Conservation (phyloP, 35 echinoderm and acorn worm genomes). For the Lytechinus pictus region DNA sequence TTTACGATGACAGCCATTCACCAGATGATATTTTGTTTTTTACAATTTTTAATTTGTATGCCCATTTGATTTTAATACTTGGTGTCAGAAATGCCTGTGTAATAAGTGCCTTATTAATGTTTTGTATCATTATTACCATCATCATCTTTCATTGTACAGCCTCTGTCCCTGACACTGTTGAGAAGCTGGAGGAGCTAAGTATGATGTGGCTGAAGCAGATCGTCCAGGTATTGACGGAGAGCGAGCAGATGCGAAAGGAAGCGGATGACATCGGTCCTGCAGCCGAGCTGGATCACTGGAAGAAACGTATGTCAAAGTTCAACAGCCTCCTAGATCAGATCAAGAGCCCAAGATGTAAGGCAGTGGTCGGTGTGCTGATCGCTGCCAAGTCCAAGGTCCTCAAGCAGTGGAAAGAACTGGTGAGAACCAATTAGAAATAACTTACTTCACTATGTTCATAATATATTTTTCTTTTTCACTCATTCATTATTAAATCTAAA, state of each 20-base stretch:
- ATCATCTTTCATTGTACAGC: constrained; percentile 47
- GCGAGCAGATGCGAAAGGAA: constrained; percentile 99
- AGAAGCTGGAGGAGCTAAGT: constrained; percentile 93
- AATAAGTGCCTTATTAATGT: too few species aligned
- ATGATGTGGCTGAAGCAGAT: constrained; percentile 95
- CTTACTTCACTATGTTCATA: not conserved
- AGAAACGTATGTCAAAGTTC: constrained; percentile 97
- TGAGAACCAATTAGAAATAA: constrained; percentile 25
- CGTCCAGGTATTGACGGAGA: constrained; percentile 96
- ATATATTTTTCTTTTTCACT: too few species aligned
- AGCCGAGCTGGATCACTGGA: constrained; percentile 99
- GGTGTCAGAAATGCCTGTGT: too few species aligned
- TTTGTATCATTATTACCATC: too few species aligned
- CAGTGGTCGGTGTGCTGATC: constrained; percentile 90
- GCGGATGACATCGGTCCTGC: constrained; percentile 97
- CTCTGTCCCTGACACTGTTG: constrained; percentile 90
- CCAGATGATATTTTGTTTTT: too few species aligned
- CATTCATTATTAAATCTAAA: too few species aligned
- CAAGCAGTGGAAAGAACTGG: constrained; percentile 97
- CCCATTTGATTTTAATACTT: too few species aligned
- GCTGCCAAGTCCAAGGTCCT: constrained; percentile 96
- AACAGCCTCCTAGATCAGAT: constrained; percentile 99
- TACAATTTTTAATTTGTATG: too few species aligned
- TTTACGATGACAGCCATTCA: not conserved
- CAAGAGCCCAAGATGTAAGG: constrained; percentile 94